Conservation (phyloP, 2,113 vertebrate species). For the Trichomycterus rosablanca region DNA sequence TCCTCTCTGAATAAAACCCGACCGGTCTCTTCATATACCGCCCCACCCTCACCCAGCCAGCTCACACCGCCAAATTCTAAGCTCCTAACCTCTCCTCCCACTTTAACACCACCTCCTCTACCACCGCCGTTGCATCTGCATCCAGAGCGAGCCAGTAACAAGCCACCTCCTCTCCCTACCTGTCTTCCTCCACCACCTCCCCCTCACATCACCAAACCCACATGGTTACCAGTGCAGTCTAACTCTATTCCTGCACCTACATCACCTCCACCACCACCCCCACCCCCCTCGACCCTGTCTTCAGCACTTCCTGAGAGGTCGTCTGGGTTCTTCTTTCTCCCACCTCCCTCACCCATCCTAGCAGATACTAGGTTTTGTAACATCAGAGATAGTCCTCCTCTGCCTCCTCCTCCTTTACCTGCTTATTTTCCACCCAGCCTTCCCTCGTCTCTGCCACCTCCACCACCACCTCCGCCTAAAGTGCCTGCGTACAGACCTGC, state of each 20-base stretch:
- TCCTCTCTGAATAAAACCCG: constrained; percentile 37
- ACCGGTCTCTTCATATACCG: constrained; percentile 47
- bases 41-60: constrained; percentile 58
- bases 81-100: constrained; percentile 19
- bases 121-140: constrained; percentile 56
- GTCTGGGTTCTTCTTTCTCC: constrained; percentile 53
- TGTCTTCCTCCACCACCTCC: constrained; percentile 58
- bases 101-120: constrained; percentile 35
- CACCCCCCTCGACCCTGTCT: constrained; percentile 53
- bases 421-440: constrained; percentile 50
- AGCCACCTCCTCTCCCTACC: constrained; percentile 46
- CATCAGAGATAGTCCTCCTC: constrained; percentile 55
- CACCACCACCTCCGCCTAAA: constrained; percentile 66
- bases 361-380: constrained; percentile 47
- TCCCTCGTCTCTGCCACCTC: constrained; percentile 54
- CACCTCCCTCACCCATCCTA: constrained; percentile 34
- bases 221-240: constrained; percentile 66
- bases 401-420: constrained; percentile 56
- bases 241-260: constrained; percentile 47
- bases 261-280: constrained; percentile 55
- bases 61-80: constrained; percentile 46
- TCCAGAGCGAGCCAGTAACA: constrained; percentile 64
- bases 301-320: constrained; percentile 57
- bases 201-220: constrained; percentile 58
- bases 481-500: constrained; percentile 63